phyloP scores from a whole-genome alignment of 2,797 vertebrate genomes.

The Melanogrammus aeglefinus region DNA sequence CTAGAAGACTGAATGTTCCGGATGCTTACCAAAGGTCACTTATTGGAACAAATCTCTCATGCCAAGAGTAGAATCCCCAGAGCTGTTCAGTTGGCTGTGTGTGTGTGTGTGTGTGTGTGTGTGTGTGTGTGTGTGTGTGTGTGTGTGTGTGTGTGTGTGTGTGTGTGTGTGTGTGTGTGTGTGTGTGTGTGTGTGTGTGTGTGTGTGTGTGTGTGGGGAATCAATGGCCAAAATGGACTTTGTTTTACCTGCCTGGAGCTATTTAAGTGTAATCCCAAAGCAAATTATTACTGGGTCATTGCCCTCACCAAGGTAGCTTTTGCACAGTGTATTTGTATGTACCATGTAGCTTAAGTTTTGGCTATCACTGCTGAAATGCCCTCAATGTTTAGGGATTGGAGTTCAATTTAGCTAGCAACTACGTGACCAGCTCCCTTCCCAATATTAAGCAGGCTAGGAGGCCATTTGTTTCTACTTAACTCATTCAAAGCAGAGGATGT shows the following conservation, averaged over 20 bases:
- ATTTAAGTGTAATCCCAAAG: neutral
- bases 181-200: neutral
- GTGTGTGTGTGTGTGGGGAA: neutral
- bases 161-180: neutral
- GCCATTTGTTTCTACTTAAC: conserved; percentile 5
- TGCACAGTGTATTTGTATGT: neutral
- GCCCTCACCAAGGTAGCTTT: neutral
- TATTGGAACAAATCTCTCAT: conserved; percentile 44
- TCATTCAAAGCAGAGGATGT: conserved; percentile 3
- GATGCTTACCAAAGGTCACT: conserved; percentile 65
- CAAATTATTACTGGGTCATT: neutral
- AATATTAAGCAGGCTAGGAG: neutral
- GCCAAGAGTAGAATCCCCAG: conserved; percentile 55
- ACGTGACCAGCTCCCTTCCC: neutral
- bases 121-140: conserved; percentile 2
- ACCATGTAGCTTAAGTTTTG: neutral
- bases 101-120: neutral
- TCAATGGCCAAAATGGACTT: too few relatives aligned
- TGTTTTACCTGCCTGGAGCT: neutral
- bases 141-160: conserved; percentile 3
- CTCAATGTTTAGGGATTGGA: conserved; percentile 17
- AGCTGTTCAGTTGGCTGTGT: conserved; percentile 35
- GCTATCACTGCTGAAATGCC: conserved; percentile 15
- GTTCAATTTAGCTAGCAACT: conserved; percentile 23
- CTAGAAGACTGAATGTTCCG: conserved; percentile 57